Evolutionary conservation across 2,113 vertebrate species (phyloP), one percentile per base, ranked within the genome.

Genomic region (Brachirus orientalis): DNA sequence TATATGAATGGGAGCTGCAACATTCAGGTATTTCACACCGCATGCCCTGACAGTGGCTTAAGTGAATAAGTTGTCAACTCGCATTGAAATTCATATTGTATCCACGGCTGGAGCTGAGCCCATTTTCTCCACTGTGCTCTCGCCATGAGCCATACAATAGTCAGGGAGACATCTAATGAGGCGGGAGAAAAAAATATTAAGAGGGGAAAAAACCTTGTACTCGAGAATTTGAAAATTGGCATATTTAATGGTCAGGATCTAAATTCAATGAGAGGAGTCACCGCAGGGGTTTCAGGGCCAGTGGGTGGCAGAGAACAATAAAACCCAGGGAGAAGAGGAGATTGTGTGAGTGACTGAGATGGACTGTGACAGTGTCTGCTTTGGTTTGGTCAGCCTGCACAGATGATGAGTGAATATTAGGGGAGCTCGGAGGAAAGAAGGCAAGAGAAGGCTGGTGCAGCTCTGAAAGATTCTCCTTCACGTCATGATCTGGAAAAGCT

Each of bases 71-170:
- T 84, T 73, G 62, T 83, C 86, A 80, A 71, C 72, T 55, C 8
- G 6, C 69, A 87, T 87, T 87, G 84, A 88, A 73, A 89, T 88
- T 84, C 83, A 79, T 77, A 80, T 68, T 81, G 77, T 82, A 79
- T 77, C 74, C 50, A 47, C 10, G 75, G 68, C 79, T 77, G 80
- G 56, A 82, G 82, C 79, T 2, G 72, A 85, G 75, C 72, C 75
- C 83, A 78, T 86, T 87, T 79, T 82, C 76, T 84, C 72, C 55
- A 40, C 68, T 20, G 72, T 55, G 67, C 75, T 68, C 78, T 78
- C 54, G 18, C 83, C 67, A 72, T n/a, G 74, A 85, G 75, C 75
- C 58, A 14, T 38, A 81, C 86, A 79, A 84, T 69, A 80, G 75
- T 59, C 71, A 67, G 63, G 59, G 73, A 82, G 70, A 63, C 68